Conservation (phyloP, 64 coral and sea anemone genomes). For the Orbicella faveolata region DNA sequence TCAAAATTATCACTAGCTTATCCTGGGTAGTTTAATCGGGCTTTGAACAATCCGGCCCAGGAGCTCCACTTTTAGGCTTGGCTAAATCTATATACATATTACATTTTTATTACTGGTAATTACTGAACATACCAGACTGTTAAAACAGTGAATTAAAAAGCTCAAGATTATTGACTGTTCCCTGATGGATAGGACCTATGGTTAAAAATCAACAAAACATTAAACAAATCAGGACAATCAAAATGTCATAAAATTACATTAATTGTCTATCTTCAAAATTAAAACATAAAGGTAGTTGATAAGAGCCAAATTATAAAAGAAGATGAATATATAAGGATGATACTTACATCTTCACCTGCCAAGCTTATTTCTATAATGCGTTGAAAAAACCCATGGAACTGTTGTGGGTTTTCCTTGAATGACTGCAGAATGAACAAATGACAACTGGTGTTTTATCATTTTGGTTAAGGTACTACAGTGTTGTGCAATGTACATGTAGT, state of each 20-base stretch:
- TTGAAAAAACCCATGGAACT: conserved; percentile 88
- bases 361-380: conserved; percentile 83
- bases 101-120: too few species aligned
- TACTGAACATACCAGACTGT: conserved; percentile 83
- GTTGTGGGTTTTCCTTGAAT: conserved; percentile 82
- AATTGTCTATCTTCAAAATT: not conserved
- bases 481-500: too few species aligned
- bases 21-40: too few species aligned
- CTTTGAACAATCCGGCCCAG: too few species aligned
- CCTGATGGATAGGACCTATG: conserved; percentile 70
- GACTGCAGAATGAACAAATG: conserved; percentile 45
- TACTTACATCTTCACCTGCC: conserved; percentile 53
- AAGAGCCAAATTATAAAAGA: not conserved
- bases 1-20: too few species aligned
- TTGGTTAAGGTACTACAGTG: too few species aligned
- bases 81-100: too few species aligned
- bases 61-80: too few species aligned
- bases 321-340: too few species aligned
- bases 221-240: not conserved
- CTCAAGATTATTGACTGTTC: conserved; percentile 79
- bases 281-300: not conserved
- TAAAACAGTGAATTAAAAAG: conserved; percentile 97
- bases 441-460: too few species aligned
- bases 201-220: not conserved
- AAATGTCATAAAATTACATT: not conserved